A percentile compares a stretch with the other conserved stretches of the same genome.
phyloP scores from a whole-genome alignment of 2,113 vertebrate species.

The Sphaerodactylus townsendi region DNA sequence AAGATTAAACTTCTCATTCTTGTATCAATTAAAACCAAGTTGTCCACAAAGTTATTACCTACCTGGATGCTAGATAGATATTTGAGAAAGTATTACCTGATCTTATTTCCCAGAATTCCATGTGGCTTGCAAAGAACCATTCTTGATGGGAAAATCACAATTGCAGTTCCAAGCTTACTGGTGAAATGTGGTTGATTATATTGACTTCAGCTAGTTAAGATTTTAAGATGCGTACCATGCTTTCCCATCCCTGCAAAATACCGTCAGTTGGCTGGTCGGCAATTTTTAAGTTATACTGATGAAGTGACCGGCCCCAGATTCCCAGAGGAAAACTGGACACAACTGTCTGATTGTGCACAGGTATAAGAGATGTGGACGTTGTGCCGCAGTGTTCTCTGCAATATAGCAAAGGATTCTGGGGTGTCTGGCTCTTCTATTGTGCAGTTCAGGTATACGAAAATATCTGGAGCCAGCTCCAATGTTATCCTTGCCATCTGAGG shows the following conservation, averaged over 20 bases:
- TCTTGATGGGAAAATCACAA: neutral
- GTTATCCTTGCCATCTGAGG: neutral
- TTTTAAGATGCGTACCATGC: neutral
- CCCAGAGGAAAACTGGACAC: neutral
- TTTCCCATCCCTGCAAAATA: neutral
- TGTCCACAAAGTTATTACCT: too few relatives aligned
- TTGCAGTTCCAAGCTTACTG: neutral
- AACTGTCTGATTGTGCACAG: neutral
- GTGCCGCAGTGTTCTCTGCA: neutral
- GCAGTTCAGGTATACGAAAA: neutral
- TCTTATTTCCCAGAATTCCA: neutral
- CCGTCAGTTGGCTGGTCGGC: neutral
- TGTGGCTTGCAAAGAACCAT: neutral
- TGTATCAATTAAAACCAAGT: neutral
- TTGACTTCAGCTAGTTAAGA: neutral
- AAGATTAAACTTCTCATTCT: neutral
- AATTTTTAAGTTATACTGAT: neutral
- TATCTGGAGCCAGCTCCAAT: neutral
- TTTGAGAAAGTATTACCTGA: neutral
- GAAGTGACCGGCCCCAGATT: neutral
- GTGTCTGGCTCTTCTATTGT: neutral
- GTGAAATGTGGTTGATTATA: neutral
- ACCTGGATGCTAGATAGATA: neutral
- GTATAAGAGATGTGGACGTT: neutral
- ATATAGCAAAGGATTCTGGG: neutral